phyloP scores from a whole-genome alignment of 2,888 invertebrate genomes.

The Isoperla grammatica region DNA sequence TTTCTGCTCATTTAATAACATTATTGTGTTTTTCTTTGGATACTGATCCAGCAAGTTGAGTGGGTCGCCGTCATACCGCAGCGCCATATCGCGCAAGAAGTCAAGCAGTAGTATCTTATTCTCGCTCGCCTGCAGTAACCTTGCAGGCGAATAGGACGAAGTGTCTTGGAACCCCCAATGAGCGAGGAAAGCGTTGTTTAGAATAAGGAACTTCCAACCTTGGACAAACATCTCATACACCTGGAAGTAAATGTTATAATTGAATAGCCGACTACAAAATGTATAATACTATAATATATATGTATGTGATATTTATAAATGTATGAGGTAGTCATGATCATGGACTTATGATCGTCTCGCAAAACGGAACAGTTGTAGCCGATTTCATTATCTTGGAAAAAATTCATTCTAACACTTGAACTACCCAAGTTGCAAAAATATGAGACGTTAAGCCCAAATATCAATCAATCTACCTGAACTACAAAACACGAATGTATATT shows the following conservation, averaged over 20 bases:
- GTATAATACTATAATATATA: no score
- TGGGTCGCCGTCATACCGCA: conserved; percentile 34
- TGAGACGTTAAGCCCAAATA: no score
- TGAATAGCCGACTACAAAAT: neutral
- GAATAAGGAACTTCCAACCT: conserved; percentile 41
- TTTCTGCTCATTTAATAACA: neutral
- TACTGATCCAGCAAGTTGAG: conserved; percentile 26
- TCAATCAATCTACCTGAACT: no score
- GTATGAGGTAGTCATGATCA: no score
- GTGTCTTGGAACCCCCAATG: conserved; percentile 41
- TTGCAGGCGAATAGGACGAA: conserved; percentile 35
- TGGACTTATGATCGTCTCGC: no score
- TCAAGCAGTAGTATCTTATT: conserved; percentile 36
- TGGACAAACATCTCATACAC: conserved; percentile 41
- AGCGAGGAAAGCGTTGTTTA: conserved; percentile 40
- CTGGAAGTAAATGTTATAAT: conserved; percentile 31
- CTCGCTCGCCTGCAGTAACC: conserved; percentile 35
- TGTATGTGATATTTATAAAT: no score
- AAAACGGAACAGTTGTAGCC: no score
- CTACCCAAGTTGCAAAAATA: no score
- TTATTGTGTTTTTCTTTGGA: neutral
- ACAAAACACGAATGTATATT: no score
- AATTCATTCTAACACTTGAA: no score
- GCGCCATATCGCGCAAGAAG: conserved; percentile 36
- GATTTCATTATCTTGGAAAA: no score